Base-by-base conservation (phyloP, 2,888 invertebrate species). In the Leptarthrus brevirostris region DNA sequence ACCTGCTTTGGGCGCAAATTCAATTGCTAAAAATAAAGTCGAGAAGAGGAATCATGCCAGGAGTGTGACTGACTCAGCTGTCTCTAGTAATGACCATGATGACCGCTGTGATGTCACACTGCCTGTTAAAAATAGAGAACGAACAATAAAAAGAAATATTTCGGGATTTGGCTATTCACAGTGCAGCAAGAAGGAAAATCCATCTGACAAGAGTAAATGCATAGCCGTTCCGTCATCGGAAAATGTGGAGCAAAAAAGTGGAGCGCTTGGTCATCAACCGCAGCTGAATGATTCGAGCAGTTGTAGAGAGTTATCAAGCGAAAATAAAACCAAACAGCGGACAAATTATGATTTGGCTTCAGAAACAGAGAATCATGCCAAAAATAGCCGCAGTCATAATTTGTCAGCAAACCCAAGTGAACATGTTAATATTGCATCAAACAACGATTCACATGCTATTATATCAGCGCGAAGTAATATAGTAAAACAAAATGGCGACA, bases 201-300 rank as follows among this genome's bases (percentile, higher is more conserved):
- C 14, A 26, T 4, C 54, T 52, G 69, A 69, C 20, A 20, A 6
- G 16, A 3, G 49, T 1, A 22, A 52, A 24, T 69, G 52, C 69
- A 69, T 18, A 49, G 52, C 26, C 30, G 16, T 26, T 52, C 20
- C 69, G 49, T 69, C 69, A 52, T 69, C 47, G 52, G 2, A 40
- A 30, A 30, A 52, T 34, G 52, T 26, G 52, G 20, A 20, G 30
- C 16, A 18, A 49, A 49, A 52, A 49, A 69, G 30, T 52, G 52
- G 69, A 12, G 52, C 81, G 81, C 58, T 44, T 24, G 64, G 64
- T 64, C 64, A 64, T 52, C 69, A 69, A 69, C 69, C 52, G 18
- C 69, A 24, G 26, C 36, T 18, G 30, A 20, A 20, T 47, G 20
- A 78, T 75, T 77, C 74, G 71, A 77, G 53, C 77, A 76, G 72